These are phyloP conservation scores for Calcarius ornatus DNA, from an alignment of 2,113 vertebrate genomes.

Conservation along the genomic window DNA sequence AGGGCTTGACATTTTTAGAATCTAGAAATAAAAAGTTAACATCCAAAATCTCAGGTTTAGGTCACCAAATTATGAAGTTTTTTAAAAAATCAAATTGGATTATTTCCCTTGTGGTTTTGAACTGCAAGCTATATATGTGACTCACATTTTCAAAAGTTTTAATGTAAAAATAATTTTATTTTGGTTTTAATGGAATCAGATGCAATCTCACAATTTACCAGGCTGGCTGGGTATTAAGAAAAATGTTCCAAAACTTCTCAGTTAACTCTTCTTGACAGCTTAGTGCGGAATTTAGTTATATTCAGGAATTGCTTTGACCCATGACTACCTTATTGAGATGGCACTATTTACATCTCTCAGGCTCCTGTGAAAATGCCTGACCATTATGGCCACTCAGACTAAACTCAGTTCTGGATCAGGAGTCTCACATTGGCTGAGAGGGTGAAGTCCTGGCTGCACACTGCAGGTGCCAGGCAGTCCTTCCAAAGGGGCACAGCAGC, in stretches of 20 bases:
- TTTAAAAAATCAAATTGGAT: neutral
- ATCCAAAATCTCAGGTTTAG: neutral
- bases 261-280: neutral
- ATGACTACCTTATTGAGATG: neutral
- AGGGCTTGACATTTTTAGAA: neutral
- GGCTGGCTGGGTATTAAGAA: neutral
- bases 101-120: neutral
- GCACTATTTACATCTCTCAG: neutral
- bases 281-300: neutral
- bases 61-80: neutral
- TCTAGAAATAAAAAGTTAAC: neutral
- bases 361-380: neutral
- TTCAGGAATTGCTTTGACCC: neutral
- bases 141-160: neutral
- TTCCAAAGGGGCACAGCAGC: neutral
- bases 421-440: neutral
- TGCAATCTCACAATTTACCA: neutral
- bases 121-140: neutral
- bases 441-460: neutral
- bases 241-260: neutral
- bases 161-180: neutral
- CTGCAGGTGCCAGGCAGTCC: neutral
- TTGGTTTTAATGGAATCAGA: neutral
- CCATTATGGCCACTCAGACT: neutral
- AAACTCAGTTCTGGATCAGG: neutral